These are phyloP conservation scores for Dendronephthya gigantea DNA, from an alignment of 64 coral and sea anemone species.

Conservation along the genomic window DNA sequence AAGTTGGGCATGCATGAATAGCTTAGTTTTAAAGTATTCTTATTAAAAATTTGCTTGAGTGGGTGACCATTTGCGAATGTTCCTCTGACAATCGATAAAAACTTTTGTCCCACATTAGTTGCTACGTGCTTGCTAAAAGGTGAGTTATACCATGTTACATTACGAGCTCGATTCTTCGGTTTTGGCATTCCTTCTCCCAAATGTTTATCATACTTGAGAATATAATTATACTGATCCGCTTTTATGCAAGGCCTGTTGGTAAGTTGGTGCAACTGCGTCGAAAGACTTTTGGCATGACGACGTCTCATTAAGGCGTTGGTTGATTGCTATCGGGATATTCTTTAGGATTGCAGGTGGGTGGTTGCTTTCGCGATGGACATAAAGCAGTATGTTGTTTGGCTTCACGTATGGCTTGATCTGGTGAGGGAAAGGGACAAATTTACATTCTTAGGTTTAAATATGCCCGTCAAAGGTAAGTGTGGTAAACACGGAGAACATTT, in stretches of 20 bases:
- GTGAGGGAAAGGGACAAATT: too few species aligned
- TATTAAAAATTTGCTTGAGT: slow-evolving; percentile 9
- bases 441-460: too few species aligned
- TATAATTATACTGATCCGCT: slow-evolving; percentile 24
- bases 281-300: slow-evolving; percentile 17
- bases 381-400: slow-evolving; percentile 9
- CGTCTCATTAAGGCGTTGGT: slow-evolving; percentile 4
- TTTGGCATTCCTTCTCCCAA: neutral
- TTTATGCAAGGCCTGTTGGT: slow-evolving; percentile 25
- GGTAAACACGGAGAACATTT: too few species aligned
- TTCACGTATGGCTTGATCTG: slow-evolving; percentile 33
- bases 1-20: neutral
- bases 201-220: neutral
- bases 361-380: slow-evolving; percentile 9
- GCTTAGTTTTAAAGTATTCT: slow-evolving; percentile 7
- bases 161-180: neutral
- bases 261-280: neutral
- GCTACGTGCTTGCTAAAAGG: neutral
- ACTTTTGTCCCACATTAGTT: neutral
- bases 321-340: slow-evolving; percentile 26
- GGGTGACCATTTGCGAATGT: neutral
- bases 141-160: neutral
- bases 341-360: slow-evolving; percentile 13
- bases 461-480: too few species aligned
- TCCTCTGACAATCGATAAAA: neutral